These are phyloP conservation scores for Flabesymbios commensalis DNA, from an alignment of 2,888 invertebrate species.

Conservation along the genomic window DNA sequence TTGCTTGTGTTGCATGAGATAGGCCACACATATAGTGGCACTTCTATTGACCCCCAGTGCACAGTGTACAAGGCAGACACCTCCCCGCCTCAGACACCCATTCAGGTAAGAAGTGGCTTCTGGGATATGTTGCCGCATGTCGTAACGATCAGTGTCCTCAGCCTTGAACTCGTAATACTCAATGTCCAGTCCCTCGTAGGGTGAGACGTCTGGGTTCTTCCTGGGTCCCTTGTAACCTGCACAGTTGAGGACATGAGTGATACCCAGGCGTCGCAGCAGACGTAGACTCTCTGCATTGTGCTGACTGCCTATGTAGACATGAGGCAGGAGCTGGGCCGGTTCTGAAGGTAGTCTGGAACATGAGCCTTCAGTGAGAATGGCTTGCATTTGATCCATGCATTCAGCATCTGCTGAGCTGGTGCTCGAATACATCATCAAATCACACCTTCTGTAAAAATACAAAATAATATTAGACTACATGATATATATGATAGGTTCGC, in stretches of 20 bases:
- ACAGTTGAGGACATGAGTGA: conserved; percentile 38
- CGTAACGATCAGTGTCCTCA: conserved; percentile 33
- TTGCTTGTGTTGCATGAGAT: conserved; percentile 25
- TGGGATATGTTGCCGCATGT: conserved; percentile 35
- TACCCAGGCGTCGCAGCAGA: conserved; percentile 22
- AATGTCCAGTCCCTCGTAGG: conserved; percentile 34
- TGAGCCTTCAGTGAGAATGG: conserved; percentile 25
- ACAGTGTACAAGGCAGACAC: conserved; percentile 35
- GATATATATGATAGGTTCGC: no score
- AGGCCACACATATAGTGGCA: conserved; percentile 32
- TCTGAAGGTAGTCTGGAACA: conserved; percentile 20
- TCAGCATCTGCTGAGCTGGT: conserved; percentile 10
- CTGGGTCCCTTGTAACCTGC: conserved; percentile 34
- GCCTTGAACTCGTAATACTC: conserved; percentile 35
- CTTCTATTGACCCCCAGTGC: conserved; percentile 38
- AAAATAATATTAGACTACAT: no score
- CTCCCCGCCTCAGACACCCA: conserved; percentile 15
- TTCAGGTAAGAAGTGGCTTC: conserved; percentile 32
- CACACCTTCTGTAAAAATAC: no score
- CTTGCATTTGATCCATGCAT: conserved; percentile 21
- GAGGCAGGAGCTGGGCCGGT: conserved; percentile 28
- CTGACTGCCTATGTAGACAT: conserved; percentile 35
- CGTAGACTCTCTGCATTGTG: conserved; percentile 32
- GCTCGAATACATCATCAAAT: no score
- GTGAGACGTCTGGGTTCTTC: conserved; percentile 23